These are phyloP conservation scores for Catostylus mosaicus DNA, from an alignment of 30 jellyfish, hydroid and myxozoan genomes.

Conservation along the genomic window DNA sequence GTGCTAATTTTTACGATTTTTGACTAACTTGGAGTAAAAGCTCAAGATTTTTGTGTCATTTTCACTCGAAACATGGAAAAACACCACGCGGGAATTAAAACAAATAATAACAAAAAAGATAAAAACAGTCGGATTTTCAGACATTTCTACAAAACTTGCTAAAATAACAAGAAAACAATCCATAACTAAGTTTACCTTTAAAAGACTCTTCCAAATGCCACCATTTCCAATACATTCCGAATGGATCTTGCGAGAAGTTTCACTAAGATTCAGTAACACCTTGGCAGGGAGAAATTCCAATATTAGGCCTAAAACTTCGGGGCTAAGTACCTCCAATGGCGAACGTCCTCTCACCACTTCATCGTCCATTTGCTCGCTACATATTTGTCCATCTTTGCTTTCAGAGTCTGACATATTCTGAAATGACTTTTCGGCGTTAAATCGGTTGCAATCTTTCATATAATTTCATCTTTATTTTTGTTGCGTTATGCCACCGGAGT, in stretches of 20 bases:
- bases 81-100: too few species aligned
- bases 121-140: too few species aligned
- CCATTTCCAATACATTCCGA: slow-evolving; percentile 69
- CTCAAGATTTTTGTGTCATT: too few species aligned
- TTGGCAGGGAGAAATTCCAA: slow-evolving; percentile 54
- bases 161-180: not conserved
- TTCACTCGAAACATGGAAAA: too few species aligned
- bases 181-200: slow-evolving; percentile 11
- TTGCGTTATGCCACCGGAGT: too few species aligned
- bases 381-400: not conserved
- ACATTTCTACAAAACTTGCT: too few species aligned
- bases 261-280: slow-evolving; percentile 55
- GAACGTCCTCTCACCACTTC: not conserved
- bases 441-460: not conserved
- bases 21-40: too few species aligned
- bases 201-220: slow-evolving; percentile 55
- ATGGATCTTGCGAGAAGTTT: slow-evolving; percentile 51
- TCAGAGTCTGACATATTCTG: not conserved
- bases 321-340: slow-evolving; percentile 47
- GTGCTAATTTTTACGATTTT: too few species aligned
- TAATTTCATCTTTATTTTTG: not conserved
- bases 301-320: slow-evolving; percentile 67
- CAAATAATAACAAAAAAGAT: too few species aligned
- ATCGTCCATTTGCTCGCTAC: not conserved
- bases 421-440: not conserved